A percentile compares a stretch with the other conserved stretches of the same genome.
Evolutionary conservation across 2,113 vertebrate genomes (phyloP).

Genomic region (Eolophus roseicapilla): DNA sequence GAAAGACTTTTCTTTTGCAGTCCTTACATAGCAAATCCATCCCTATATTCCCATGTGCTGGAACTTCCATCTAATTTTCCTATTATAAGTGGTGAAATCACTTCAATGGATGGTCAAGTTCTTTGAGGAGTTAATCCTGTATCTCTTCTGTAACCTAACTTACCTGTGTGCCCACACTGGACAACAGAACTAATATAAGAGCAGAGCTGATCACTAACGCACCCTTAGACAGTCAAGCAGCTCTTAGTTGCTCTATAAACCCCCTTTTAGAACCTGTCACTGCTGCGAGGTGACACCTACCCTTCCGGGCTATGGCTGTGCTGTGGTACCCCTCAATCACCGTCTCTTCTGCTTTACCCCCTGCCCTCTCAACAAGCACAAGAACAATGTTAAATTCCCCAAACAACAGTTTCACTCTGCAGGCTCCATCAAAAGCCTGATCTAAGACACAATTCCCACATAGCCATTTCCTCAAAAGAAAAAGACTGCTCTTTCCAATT

Average conservation of each 20-base stretch:
- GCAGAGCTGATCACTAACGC: background rate
- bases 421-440: background rate
- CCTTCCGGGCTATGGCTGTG: background rate
- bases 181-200: background rate
- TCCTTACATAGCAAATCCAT: background rate
- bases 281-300: background rate
- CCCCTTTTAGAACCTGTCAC: background rate
- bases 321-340: background rate
- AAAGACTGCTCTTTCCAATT: background rate
- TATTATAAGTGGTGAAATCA: background rate
- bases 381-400: background rate
- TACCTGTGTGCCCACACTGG: background rate
- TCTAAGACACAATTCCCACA: background rate
- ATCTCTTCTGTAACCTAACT: background rate
- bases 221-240: background rate
- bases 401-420: background rate
- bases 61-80: background rate
- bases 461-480: background rate
- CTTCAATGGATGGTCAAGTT: background rate
- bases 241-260: background rate
- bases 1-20: background rate
- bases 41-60: background rate
- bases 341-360: background rate
- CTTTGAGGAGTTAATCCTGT: background rate
- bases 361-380: background rate